Conservation (phyloP, 2,888 invertebrate species). For the Lumbricus terrestris region DNA sequence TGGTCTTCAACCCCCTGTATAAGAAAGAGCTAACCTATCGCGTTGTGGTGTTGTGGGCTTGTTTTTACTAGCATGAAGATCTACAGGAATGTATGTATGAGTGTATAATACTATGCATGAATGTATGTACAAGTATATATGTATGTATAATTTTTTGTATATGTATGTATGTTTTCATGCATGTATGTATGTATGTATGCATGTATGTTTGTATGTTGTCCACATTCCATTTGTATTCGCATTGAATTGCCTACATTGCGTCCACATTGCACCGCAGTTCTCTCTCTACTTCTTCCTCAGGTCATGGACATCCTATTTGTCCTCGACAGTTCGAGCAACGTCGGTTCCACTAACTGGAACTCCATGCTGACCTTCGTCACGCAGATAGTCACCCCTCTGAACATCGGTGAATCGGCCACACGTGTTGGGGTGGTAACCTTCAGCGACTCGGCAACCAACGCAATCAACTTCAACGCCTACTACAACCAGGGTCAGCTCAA, state of each 20-base stretch:
- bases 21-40: too few relatives aligned
- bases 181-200: too few relatives aligned
- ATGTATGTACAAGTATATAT: too few relatives aligned
- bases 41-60: too few relatives aligned
- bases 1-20: too few relatives aligned
- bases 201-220: too few relatives aligned
- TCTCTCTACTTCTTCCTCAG: not conserved
- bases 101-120: too few relatives aligned
- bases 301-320: conserved; percentile 17
- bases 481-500: not conserved
- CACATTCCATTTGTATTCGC: not conserved
- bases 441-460: not conserved
- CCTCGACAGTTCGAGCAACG: conserved; percentile 10
- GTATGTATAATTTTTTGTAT: too few relatives aligned
- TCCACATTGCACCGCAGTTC: not conserved
- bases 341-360: conserved; percentile 1
- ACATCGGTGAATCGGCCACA: conserved; percentile 15
- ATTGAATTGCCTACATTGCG: too few relatives aligned
- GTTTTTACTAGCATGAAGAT: too few relatives aligned
- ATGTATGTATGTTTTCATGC: too few relatives aligned
- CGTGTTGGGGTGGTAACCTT: conserved; percentile 26
- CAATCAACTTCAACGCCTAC: not conserved
- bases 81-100: too few relatives aligned
- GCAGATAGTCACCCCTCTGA: conserved; percentile 14
- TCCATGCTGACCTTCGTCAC: conserved; percentile 16